phyloP scores from a whole-genome alignment of 2,113 vertebrate genomes.

The Plectropomus leopardus region DNA sequence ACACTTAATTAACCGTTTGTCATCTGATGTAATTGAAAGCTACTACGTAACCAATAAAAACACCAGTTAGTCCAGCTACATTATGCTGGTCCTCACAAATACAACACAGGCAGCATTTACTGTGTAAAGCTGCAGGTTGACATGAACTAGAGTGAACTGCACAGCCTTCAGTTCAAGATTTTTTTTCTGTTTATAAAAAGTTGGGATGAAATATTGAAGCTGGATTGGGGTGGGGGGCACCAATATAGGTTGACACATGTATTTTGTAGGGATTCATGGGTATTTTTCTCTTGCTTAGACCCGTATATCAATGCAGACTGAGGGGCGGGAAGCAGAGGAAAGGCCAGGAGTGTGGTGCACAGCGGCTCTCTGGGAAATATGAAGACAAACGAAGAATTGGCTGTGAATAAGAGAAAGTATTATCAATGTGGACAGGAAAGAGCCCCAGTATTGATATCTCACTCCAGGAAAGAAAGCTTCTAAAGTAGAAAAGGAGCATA shows the following conservation, averaged over 20 bases:
- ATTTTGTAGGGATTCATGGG: constrained; percentile 81
- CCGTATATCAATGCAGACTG: constrained; percentile 88
- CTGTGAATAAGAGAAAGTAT: constrained; percentile 80
- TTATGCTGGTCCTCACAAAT: neutral
- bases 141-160: neutral
- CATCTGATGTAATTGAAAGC: constrained; percentile 14
- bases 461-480: constrained; percentile 78
- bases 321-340: constrained; percentile 86
- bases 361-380: constrained; percentile 84
- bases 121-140: constrained; percentile 8
- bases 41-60: neutral
- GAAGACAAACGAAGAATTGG: constrained; percentile 88
- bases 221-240: constrained; percentile 36
- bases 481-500: constrained; percentile 75
- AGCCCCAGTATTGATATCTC: constrained; percentile 81
- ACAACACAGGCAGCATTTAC: neutral
- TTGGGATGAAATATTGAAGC: constrained; percentile 18
- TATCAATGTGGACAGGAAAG: constrained; percentile 84
- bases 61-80: neutral
- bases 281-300: constrained; percentile 87
- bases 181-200: constrained; percentile 18
- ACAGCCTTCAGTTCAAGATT: constrained; percentile 17
- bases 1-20: constrained; percentile 33
- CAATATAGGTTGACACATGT: constrained; percentile 44
- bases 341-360: constrained; percentile 83